These are phyloP conservation scores for Ischnura elegans DNA, from an alignment of 2,888 invertebrate genomes.

Conservation along the genomic window DNA sequence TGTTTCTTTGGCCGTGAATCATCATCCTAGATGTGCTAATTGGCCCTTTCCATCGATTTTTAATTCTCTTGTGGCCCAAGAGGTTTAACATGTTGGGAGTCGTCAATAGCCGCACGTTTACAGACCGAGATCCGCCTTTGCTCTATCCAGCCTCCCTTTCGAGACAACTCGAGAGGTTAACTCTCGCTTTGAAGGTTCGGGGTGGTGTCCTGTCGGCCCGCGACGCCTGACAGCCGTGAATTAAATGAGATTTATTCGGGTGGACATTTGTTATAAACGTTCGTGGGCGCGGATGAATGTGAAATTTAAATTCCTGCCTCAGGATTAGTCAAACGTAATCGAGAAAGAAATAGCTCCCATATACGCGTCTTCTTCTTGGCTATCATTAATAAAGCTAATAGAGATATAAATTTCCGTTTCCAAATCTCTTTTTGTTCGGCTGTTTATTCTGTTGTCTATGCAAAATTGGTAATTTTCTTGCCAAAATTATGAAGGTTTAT, in stretches of 20 bases:
- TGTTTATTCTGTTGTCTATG: not conserved
- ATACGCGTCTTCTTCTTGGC: not conserved
- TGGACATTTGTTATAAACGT: not conserved
- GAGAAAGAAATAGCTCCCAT: not conserved
- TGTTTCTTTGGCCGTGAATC: constrained; percentile 15
- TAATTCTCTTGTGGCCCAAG: not conserved
- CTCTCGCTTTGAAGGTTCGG: not conserved
- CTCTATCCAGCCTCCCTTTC: not conserved
- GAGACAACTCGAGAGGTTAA: not conserved
- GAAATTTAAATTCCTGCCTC: not conserved
- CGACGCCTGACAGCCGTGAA: not conserved
- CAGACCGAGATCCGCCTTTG: not conserved
- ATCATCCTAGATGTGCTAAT: constrained; percentile 3
- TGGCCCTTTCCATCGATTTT: not conserved
- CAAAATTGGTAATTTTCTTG: not conserved
- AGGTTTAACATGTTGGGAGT: not conserved
- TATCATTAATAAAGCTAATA: not conserved
- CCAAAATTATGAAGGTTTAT: not conserved
- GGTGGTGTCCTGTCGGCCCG: not conserved
- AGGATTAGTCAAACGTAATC: not conserved
- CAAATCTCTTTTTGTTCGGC: not conserved
- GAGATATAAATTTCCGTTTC: not conserved
- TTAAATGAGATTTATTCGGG: not conserved
- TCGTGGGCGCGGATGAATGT: not conserved
- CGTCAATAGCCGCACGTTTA: not conserved